Evolutionary conservation across 1,140 invertebrate species (phyloP), one percentile per base, ranked within the genome.

Genomic region (Bombus sylvicola): DNA sequence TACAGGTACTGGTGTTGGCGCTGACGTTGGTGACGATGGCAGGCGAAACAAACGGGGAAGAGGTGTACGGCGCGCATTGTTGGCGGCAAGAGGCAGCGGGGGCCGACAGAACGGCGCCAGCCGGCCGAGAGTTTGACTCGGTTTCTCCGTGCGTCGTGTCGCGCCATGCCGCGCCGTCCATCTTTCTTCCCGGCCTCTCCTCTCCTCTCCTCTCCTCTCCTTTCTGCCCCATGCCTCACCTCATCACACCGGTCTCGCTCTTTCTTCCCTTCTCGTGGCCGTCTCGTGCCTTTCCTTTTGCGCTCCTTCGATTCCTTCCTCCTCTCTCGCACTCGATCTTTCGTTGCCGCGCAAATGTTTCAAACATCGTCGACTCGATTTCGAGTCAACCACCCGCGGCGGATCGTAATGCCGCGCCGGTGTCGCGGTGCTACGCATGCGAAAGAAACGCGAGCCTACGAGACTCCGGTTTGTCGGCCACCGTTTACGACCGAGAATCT

Each of bases 21-120:
- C 79, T 81, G 87, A 76, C 68, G 87, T 76, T 85, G 74, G 59
- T 59, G 83, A 78, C 64, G 62, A 77, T 53, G 59, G 71, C 59
- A 69, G 71, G 74, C 53, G 76, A 53, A 68, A 41, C 53, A 28
- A 64, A 47, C 31, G 47, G 79, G 37, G 86, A 73, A 77, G 79
- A 84, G 80, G 69, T 88, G 89, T 85, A 87, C 84, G 87, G 90
- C 85, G 89, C 88, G 87, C 87, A 91, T 92, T 91, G 92, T 92
- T 92, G 91, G 90, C 87, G 88, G 90, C 83, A 87, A 83, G 88
- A 91, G 89, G 90, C 90, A 89, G 88, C 89, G 77, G 92, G 89
- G 91, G 87, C 92, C 93, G 93, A 93, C 93, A 92, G 91, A 92
- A 91, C 93, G 93, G 93, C 93, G 93, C 93, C 93, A 94, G 91